Evolutionary conservation across 2,797 vertebrate species (phyloP).

Genomic region (Lithobates sylvaticus): DNA sequence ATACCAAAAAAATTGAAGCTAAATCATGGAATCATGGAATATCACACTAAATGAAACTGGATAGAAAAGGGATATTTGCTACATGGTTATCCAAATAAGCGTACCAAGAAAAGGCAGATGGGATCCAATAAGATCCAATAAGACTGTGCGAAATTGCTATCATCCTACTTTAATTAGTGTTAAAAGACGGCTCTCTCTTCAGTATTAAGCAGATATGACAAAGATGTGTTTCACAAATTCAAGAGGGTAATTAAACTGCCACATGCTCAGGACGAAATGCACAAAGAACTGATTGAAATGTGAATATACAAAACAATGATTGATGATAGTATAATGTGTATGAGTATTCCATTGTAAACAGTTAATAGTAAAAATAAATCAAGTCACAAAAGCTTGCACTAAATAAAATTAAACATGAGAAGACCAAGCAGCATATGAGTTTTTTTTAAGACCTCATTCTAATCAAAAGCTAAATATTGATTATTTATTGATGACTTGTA

Average conservation of each 20-base stretch:
- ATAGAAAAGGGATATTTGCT: slow-evolving; percentile 66
- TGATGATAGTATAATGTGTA: slow-evolving; percentile 69
- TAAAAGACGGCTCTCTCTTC: slow-evolving; percentile 70
- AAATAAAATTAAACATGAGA: slow-evolving; percentile 9
- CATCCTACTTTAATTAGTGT: slow-evolving; percentile 73
- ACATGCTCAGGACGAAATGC: slow-evolving; percentile 74
- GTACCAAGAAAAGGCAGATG: slow-evolving; percentile 70
- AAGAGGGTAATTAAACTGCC: slow-evolving; percentile 76
- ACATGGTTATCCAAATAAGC: slow-evolving; percentile 70
- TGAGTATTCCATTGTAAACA: slow-evolving; percentile 51
- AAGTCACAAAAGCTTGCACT: background rate
- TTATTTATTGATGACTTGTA: background rate
- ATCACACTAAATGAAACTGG: slow-evolving; percentile 66
- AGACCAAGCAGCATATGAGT: background rate
- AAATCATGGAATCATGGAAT: slow-evolving; percentile 56
- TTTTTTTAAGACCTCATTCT: background rate
- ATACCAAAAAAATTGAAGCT: background rate
- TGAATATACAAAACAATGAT: slow-evolving; percentile 72
- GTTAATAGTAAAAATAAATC: slow-evolving; percentile 28
- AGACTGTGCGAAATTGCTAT: slow-evolving; percentile 69
- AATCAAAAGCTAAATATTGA: background rate
- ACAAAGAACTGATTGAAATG: slow-evolving; percentile 74
- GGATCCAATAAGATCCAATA: slow-evolving; percentile 72
- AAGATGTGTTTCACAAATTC: slow-evolving; percentile 74
- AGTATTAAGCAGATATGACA: slow-evolving; percentile 76